Base-by-base conservation (phyloP, 2,797 vertebrate genomes). In the Eurystomus glaucurus region DNA sequence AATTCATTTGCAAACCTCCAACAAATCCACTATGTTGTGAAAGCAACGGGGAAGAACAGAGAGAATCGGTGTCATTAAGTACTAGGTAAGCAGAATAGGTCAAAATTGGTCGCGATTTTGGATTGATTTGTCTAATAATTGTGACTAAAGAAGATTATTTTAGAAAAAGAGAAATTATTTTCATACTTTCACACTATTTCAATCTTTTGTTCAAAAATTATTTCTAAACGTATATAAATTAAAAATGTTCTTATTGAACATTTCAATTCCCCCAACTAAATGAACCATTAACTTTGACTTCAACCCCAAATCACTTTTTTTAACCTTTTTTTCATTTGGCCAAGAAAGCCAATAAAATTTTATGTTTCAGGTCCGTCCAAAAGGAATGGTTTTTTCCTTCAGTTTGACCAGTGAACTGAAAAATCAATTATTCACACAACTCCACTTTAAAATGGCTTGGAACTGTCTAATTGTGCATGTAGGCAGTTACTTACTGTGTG, bases 351-450 rank as follows among this genome's bases (percentile, higher is more conserved):
- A 79, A 85, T 95, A 96, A 76, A 93, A 91, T 96, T 82, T 89
- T 79, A 90, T 72, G 80, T 57, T 96, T 96, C 65, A 51, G 51
- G 64, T 94, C 77, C 76, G 76, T 43, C 58, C 43, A 79, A 86
- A 94, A 91, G 35, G 19, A 76, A 72, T 51, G 6, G 11, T 5
- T 51, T 94, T 96, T 86, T 79, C 8, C 83, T 96, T 91, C 58
- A 78, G 39, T 92, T 95, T 95, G 76, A 88, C 54, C 70, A 80
- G 39, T 87, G 91, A 96, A 92, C 60, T 91, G 81, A 91, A 95
- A 95, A 97, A 92, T 90, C 85, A 95, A 83, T 96, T 95, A 94
- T 83, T 94, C 86, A 94, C 71, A 93, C 52, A 91, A 87, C 37
- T 74, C 87, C 69, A 85, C 66, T 90, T 79, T 66, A 93, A 95